Evolutionary conservation across 2,888 invertebrate species (phyloP), one percentile per base, ranked within the genome.

Genomic region (Spilosoma lubricipeda): DNA sequence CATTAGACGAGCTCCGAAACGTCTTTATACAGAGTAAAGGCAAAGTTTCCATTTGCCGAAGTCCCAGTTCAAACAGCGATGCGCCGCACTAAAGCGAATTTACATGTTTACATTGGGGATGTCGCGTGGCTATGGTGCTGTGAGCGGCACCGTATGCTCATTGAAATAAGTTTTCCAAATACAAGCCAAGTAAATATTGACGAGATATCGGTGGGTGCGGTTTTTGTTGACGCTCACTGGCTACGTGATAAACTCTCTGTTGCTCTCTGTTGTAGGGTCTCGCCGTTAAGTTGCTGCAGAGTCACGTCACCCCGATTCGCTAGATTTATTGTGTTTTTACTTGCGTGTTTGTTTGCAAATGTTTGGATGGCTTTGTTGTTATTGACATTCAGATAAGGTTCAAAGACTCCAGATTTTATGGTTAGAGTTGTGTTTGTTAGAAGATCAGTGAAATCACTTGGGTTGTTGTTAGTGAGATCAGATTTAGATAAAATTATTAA

Each of bases 81-180:
- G 91, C 90, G 90, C 87, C 82, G 85, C 90, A 90, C 91, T 91
- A 88, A 87, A 90, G 91, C 87, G 89, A 92, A 91, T 93, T 92
- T 92, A 88, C 91, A 89, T 92, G 90, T 92, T 91, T 91, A 90
- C 90, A 85, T 80, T 82, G 81, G 79, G 82, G 84, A 83, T 82
- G 84, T 73, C 77, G 77, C 74, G 68, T 18, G 70, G 68, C 73
- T 67, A 72, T 75, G 73, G 70, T 71, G 69, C 33, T 65, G 71
- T 76, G 75, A 59, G 52, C 56, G 30, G 59, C 27, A 36, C 39
- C 67, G 48, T 67, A 63, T 76, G 81, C 81, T 85, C 84, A 89
- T 86, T 86, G 88, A 85, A 90, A 90, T 90, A 90, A 88, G 84
- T 90, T 90, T 85, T 80, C 80, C 91, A 91, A 91, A 91, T 86